These are phyloP conservation scores for Kryptopterus vitreolus DNA, from an alignment of 2,797 vertebrate genomes.

Conservation along the genomic window DNA sequence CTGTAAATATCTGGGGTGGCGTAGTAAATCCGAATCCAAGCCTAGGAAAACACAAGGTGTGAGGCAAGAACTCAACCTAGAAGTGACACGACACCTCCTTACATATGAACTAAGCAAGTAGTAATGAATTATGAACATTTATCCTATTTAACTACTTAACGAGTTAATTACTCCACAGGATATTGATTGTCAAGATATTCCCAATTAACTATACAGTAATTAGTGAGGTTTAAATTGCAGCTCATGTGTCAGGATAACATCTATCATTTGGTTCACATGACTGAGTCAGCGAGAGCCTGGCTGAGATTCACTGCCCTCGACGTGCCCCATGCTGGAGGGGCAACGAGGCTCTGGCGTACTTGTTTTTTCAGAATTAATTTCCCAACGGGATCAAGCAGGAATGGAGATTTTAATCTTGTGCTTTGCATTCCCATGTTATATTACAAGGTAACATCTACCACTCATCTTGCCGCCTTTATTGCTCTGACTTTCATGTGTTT, in stretches of 20 bases:
- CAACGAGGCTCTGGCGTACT: constrained; percentile 8
- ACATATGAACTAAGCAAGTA: not conserved
- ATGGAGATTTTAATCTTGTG: constrained; percentile 54
- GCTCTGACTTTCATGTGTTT: not conserved
- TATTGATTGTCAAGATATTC: not conserved
- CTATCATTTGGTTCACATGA: not conserved
- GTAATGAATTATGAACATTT: not conserved
- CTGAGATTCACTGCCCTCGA: constrained; percentile 1
- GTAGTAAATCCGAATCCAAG: not conserved
- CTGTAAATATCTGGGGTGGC: not conserved
- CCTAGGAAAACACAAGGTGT: not conserved
- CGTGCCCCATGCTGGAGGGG: constrained; percentile 6
- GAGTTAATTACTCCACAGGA: not conserved
- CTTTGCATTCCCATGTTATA: constrained; percentile 47
- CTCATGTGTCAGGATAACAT: not conserved
- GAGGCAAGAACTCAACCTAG: not conserved
- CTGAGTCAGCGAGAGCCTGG: not conserved
- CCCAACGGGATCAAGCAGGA: constrained; percentile 54
- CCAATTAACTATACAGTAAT: not conserved
- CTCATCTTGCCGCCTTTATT: not conserved
- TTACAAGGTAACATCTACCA: constrained; percentile 45
- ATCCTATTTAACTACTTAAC: not conserved
- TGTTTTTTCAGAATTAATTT: constrained; percentile 56
- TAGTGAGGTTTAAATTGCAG: not conserved
- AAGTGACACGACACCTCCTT: not conserved